Base-by-base conservation (phyloP, 1,140 invertebrate genomes). In the Pseudomyrmex pallidus region DNA sequence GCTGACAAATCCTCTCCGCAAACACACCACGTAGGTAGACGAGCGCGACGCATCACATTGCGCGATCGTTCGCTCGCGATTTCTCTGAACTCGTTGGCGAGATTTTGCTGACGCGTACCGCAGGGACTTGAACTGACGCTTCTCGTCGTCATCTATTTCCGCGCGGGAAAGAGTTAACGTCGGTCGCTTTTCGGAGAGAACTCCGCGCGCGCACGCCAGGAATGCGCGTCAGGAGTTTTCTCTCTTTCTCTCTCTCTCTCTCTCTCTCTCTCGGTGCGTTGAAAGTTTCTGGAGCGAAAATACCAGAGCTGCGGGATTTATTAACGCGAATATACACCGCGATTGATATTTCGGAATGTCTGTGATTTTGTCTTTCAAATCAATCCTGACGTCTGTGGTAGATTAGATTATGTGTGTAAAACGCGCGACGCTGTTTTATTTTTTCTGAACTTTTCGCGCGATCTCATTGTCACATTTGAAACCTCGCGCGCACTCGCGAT, bases 61-160 rank as follows among this genome's bases (percentile, higher is more conserved):
- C 35, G 35, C 35, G 35, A 35, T 35, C 35, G 35, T 7, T 22
- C 25, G 63, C 50, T 78, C 15, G 64, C 64, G 76, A 57, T 78
- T 78, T 78, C 64, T 70, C 64, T 70, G n/a, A 80, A 72, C 54
- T 80, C 64, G 52, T 68, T 56, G 44, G 15, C 66, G 46, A 12
- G 66, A 48, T 70, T 70, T 78, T 25, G 54, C 54, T 48, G 52
- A 59, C 64, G 52, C 20, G 44, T 22, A 8, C 48, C 48, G 2
- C 20, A 20, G 76, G 44, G 22, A 78, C 12, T 2, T 2, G 7
- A 54, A 17, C 8, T 59, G 7, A 52, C 57, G n/a, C 35, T 35
- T 35, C 35, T 25, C 66, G 76, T 70, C 76, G 64, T 25, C 73
- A 44, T 74, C 20, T 25, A 25, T 25, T 73, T 8, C n/a, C 35